Conservation (phyloP, 1,140 invertebrate genomes). For the Tetragonula clypearis region DNA sequence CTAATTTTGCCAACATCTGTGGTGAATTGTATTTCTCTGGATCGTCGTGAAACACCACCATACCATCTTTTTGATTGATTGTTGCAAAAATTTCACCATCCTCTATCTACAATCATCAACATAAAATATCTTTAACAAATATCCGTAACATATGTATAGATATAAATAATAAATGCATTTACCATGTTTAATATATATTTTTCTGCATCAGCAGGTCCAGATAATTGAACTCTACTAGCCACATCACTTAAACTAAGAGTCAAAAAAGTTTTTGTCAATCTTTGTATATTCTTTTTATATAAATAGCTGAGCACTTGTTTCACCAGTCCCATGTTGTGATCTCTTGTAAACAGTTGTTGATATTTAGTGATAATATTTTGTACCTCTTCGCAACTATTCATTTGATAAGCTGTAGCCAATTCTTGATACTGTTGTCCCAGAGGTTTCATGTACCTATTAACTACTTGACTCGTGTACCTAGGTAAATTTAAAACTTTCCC, state of each 20-base stretch:
- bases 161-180: conserved; percentile 63
- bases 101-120: conserved; percentile 89
- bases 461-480: conserved; percentile 95
- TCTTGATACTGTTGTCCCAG: conserved; percentile 96
- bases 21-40: conserved; percentile 97
- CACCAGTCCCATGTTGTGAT: conserved; percentile 91
- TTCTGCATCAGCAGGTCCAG: conserved; percentile 93
- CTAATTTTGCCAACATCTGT: conserved; percentile 91
- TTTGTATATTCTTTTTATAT: conserved; percentile 98
- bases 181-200: conserved; percentile 98
- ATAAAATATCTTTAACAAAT: not conserved
- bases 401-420: conserved; percentile 90
- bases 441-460: conserved; percentile 91
- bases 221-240: conserved; percentile 93
- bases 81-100: conserved; percentile 98
- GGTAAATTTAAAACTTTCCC: conserved; percentile 92
- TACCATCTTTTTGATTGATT: conserved; percentile 99
- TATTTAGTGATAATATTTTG: conserved; percentile 88
- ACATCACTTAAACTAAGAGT: conserved; percentile 97
- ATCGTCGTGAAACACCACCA: conserved; percentile 98
- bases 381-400: conserved; percentile 89
- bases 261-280: conserved; percentile 98
- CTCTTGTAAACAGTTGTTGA: conserved; percentile 90
- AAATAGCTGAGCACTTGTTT: conserved; percentile 93
- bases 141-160: not conserved